Evolutionary conservation across 92 coral and sea anemone species (phyloP), one percentile per base, ranked within the genome.

Genomic region (Zoanthus solanderi): DNA sequence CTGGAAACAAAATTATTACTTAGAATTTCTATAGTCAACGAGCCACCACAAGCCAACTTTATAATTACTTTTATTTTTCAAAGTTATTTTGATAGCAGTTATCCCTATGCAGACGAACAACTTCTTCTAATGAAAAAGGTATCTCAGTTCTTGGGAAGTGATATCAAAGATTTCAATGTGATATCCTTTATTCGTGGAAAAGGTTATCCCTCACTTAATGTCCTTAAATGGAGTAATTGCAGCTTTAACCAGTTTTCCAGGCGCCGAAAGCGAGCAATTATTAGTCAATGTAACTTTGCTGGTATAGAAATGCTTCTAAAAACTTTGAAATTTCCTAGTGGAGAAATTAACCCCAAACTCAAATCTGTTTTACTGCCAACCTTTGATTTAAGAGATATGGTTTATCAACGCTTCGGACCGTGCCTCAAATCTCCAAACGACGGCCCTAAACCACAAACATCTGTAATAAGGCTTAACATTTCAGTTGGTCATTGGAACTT

Each of bases 181-280:
- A 58, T 89, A 31, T 83, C 91, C 9, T 89, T 83, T 30, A 72
- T 75, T 65, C 78, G 91, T 75, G 91, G 91, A 32, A 18, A 48
- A 37, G 91, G 91, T 11, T 34, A 83, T 7, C 91, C 91, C 28
- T 89, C 91, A 32, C 60, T 81, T 47, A 86, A 89, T 83, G n/a
- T 89, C 54, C 60, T 89, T 23, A 61, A 79, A 54, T 89, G 91
- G 91, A 83, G 91, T 83, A 68, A 75, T 50, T 61, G 84, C 15
- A 80, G 85, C 42, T 37, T 37, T 79, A 75, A 28, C n/a, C 9
- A 78, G 7, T 78, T 69, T 45, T 44, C 73, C 12, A 80, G 44
- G 34, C 60, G 85, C 63, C 45, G 45, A 80, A 65, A 31, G 29
- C 74, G 85, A 37, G 85, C 85, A 3, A 14, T 63, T 45, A 11